Percentiles rank a stretch among this genome's conserved stretches.
phyloP scores from a whole-genome alignment of 2,113 vertebrate genomes.

The Centropristis striata region DNA sequence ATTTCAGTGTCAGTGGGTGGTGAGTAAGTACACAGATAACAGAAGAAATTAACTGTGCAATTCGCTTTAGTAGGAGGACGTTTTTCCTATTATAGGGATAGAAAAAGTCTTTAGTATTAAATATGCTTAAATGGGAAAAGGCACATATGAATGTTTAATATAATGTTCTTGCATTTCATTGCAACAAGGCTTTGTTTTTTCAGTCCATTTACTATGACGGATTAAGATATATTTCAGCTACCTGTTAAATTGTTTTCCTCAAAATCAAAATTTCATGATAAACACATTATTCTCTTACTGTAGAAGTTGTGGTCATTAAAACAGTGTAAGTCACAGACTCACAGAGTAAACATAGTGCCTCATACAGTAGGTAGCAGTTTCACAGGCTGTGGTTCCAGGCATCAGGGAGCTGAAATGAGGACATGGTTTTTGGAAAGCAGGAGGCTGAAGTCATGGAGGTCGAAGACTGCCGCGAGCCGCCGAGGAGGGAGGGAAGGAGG shows the following conservation, averaged over 20 bases:
- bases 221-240: slow-evolving; percentile 4
- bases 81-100: slow-evolving; percentile 22
- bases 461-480: slow-evolving; percentile 33
- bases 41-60: slow-evolving; percentile 15
- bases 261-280: neutral
- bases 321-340: neutral
- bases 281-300: neutral
- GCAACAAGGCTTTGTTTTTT: slow-evolving; percentile 6
- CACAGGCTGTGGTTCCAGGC: slow-evolving; percentile 37
- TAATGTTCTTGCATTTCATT: slow-evolving; percentile 17
- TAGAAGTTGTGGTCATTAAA: slow-evolving; percentile 1
- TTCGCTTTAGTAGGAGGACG: slow-evolving; percentile 29
- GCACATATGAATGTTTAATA: slow-evolving; percentile 36
- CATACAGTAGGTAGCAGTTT: neutral
- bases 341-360: neutral
- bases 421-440: slow-evolving; percentile 54
- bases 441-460: slow-evolving; percentile 50
- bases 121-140: slow-evolving; percentile 22
- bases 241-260: neutral
- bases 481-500: slow-evolving; percentile 38
- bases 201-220: slow-evolving; percentile 9
- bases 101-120: slow-evolving; percentile 30
- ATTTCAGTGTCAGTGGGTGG: slow-evolving; percentile 40
- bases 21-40: slow-evolving; percentile 38
- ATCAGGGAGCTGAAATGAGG: slow-evolving; percentile 47